Evolutionary conservation across 2,888 invertebrate genomes (phyloP).

Genomic region (Pantelozetes paolii): DNA sequence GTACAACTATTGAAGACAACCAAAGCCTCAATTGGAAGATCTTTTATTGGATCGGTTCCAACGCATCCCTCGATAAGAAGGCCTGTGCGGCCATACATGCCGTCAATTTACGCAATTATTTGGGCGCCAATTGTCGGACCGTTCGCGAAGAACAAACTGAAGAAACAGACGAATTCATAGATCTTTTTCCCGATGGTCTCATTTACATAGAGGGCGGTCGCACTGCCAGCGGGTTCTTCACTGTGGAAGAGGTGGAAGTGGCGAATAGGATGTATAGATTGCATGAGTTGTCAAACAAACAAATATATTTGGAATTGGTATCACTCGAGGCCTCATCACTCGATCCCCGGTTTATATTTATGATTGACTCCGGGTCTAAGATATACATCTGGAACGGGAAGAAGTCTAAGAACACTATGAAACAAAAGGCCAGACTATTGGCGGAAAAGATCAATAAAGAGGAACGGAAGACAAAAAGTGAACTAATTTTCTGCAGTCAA

Average conservation of each 20-base stretch:
- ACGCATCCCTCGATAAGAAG: conserved; percentile 86
- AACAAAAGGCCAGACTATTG: conserved; percentile 81
- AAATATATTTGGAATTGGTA: conserved; percentile 79
- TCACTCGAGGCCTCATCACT: conserved; percentile 66
- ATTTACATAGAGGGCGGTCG: conserved; percentile 96
- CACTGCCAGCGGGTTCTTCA: conserved; percentile 94
- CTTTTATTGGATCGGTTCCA: conserved; percentile 97
- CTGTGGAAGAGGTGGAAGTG: conserved; percentile 84
- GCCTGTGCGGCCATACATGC: conserved; percentile 98
- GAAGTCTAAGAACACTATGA: conserved; percentile 66
- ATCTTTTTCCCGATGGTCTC: conserved; percentile 81
- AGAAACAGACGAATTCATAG: conserved; percentile 91
- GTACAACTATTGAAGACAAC: conserved; percentile 76
- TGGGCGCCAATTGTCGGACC: conserved; percentile 89
- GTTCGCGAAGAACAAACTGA: conserved; percentile 95
- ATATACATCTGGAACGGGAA: conserved; percentile 90
- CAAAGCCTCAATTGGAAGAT: conserved; percentile 83
- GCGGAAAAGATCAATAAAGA: conserved; percentile 98
- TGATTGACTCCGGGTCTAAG: conserved; percentile 77
- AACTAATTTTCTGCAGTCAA: conserved; percentile 76
- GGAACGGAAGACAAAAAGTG: conserved; percentile 90
- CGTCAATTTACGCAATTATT: conserved; percentile 89
- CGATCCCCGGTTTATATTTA: conserved; percentile 85
- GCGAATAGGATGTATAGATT: conserved; percentile 79
- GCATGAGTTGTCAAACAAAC: conserved; percentile 77